Conservation (phyloP, 1,140 invertebrate species). For the Ceratina australensis region DNA sequence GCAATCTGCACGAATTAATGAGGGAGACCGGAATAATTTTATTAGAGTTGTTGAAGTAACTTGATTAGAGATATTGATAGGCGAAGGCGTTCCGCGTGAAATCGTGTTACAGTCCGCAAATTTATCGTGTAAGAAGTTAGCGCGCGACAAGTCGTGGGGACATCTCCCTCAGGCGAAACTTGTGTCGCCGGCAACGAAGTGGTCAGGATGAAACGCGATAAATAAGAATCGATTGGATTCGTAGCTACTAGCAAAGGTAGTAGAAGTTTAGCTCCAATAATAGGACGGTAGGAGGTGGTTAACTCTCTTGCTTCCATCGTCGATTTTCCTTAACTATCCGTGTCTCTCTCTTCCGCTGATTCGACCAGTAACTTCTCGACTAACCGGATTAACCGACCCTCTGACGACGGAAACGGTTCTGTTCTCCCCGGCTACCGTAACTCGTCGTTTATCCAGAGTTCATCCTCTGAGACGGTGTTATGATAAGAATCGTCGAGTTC, state of each 20-base stretch:
- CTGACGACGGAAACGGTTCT: slow-evolving; percentile 42
- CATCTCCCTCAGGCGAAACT: slow-evolving; percentile 31
- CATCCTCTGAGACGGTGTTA: slow-evolving; percentile 36
- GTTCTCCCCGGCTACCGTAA: slow-evolving; percentile 36
- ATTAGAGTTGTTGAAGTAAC: no score
- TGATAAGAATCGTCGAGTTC: slow-evolving; percentile 47
- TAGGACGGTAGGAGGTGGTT: slow-evolving; percentile 3
- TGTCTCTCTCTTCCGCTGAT: slow-evolving; percentile 48
- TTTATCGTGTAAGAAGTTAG: slow-evolving; percentile 36
- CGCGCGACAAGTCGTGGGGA: background rate
- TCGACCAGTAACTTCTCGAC: slow-evolving; percentile 63
- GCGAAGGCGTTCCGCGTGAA: background rate
- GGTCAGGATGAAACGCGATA: slow-evolving; percentile 57
- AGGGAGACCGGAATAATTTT: no score
- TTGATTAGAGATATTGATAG: background rate
- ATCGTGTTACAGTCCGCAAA: background rate
- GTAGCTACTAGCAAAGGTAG: slow-evolving; percentile 14
- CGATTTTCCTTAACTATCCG: slow-evolving; percentile 44
- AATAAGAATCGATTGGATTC: slow-evolving; percentile 66
- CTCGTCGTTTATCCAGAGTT: slow-evolving; percentile 50
- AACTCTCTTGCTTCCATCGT: slow-evolving; percentile 39
- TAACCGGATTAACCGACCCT: slow-evolving; percentile 63
- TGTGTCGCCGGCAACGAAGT: slow-evolving; percentile 36
- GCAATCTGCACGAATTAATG: no score
- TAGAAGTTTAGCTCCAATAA: slow-evolving; percentile 45